Evolutionary conservation across 92 coral and sea anemone species (phyloP).

Genomic region (Porites rus): DNA sequence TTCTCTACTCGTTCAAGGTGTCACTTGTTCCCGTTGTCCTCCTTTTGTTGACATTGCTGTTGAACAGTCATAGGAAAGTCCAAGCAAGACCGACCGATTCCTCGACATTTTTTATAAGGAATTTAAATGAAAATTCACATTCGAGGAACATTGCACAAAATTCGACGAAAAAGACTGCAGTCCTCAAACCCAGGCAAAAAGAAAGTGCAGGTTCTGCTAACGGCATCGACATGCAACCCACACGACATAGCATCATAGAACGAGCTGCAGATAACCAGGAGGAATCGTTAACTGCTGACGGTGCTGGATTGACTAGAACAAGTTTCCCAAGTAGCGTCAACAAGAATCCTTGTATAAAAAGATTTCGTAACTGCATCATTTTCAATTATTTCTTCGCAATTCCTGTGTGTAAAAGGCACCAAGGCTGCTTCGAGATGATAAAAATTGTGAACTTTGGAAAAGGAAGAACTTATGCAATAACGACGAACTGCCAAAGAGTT

Average conservation of each 20-base stretch:
- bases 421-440: not conserved
- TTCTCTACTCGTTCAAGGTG: not conserved
- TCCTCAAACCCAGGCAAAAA: not conserved
- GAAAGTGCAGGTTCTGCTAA: not conserved
- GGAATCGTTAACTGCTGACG: not conserved
- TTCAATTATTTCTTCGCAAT: conserved; percentile 9
- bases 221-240: not conserved
- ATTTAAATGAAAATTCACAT: not conserved
- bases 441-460: conserved; percentile 4
- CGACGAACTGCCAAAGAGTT: not conserved
- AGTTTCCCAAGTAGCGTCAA: not conserved
- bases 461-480: not conserved
- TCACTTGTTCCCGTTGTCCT: not conserved
- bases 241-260: not conserved
- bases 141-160: not conserved
- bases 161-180: not conserved
- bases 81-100: not conserved
- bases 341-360: conserved; percentile 14
- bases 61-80: not conserved
- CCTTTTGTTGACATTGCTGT: not conserved
- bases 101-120: too few species aligned
- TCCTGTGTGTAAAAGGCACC: conserved; percentile 22
- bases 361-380: not conserved
- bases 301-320: not conserved
- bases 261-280: not conserved